Conservation (phyloP, 2,113 vertebrate genomes). For the Seriola quinqueradiata region DNA sequence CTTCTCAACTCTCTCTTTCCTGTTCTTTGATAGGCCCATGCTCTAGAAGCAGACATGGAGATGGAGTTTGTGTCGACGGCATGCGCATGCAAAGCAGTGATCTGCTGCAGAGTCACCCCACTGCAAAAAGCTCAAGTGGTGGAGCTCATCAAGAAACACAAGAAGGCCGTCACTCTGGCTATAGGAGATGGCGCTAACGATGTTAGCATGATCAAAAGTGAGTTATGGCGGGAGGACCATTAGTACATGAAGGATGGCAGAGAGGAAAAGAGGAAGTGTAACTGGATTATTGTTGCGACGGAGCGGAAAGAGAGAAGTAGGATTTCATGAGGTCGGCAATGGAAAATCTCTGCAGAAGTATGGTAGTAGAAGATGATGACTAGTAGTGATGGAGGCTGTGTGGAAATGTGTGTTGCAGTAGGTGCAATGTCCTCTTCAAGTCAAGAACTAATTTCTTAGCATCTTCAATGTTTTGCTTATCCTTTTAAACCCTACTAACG, state of each 20-base stretch:
- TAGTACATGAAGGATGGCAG: neutral
- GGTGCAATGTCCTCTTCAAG: conserved; percentile 28
- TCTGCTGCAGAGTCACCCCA: conserved; percentile 96
- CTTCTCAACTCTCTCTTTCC: neutral
- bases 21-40: conserved; percentile 87
- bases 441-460: conserved; percentile 8
- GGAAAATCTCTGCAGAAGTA: conserved; percentile 48
- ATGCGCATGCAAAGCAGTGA: conserved; percentile 92
- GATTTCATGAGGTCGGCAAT: neutral
- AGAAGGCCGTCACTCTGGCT: conserved; percentile 94
- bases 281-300: neutral
- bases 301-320: conserved; percentile 39
- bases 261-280: neutral
- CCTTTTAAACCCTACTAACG: neutral
- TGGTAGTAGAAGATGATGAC: conserved; percentile 25
- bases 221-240: conserved; percentile 59
- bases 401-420: conserved; percentile 48
- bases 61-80: conserved; percentile 92
- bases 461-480: neutral
- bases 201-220: conserved; percentile 98
- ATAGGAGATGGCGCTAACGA: conserved; percentile 96
- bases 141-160: conserved; percentile 95
- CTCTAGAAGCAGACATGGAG: conserved; percentile 95
- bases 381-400: conserved; percentile 17
- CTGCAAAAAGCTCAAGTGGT: conserved; percentile 97